Percentiles rank a stretch among this genome's conserved stretches.
Conservation (phyloP, 2,888 invertebrate species). For the Leptinotarsa haldemani region DNA sequence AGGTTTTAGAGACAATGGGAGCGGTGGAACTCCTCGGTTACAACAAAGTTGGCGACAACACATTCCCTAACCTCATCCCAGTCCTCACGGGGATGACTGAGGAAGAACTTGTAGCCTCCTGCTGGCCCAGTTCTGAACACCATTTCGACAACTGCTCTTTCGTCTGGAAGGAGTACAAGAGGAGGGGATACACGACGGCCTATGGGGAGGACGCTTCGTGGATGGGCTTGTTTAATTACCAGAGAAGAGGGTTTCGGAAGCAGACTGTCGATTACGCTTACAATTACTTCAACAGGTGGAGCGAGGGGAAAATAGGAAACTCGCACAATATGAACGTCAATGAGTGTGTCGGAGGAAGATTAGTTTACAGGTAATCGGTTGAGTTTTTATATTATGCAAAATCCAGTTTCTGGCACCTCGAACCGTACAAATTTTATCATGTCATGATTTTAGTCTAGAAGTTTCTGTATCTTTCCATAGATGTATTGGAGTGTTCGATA, state of each 20-base stretch:
- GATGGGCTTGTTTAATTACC: slow-evolving; percentile 85
- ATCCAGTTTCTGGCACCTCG: no score
- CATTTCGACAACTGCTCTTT: slow-evolving; percentile 85
- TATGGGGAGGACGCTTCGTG: slow-evolving; percentile 86
- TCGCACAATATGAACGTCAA: slow-evolving; percentile 74
- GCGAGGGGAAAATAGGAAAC: slow-evolving; percentile 76
- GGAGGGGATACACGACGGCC: slow-evolving; percentile 79
- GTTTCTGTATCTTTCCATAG: no score
- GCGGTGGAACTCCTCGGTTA: slow-evolving; percentile 87
- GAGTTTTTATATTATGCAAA: no score
- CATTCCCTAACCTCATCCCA: slow-evolving; percentile 90
- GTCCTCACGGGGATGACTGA: slow-evolving; percentile 79
- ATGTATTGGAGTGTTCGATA: no score
- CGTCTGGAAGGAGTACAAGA: slow-evolving; percentile 84
- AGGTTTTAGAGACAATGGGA: slow-evolving; percentile 71
- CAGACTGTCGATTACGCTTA: slow-evolving; percentile 89
- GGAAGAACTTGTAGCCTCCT: slow-evolving; percentile 73
- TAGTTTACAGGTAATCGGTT: slow-evolving; percentile 69
- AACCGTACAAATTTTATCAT: no score
- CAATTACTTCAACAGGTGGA: slow-evolving; percentile 78
- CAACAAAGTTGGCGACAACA: slow-evolving; percentile 95
- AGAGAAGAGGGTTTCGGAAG: slow-evolving; percentile 79
- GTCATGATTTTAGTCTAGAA: no score
- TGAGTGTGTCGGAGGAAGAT: slow-evolving; percentile 77
- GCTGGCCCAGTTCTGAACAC: slow-evolving; percentile 68